Conservation (phyloP, 1,140 invertebrate genomes). For the Cotesia typhae region DNA sequence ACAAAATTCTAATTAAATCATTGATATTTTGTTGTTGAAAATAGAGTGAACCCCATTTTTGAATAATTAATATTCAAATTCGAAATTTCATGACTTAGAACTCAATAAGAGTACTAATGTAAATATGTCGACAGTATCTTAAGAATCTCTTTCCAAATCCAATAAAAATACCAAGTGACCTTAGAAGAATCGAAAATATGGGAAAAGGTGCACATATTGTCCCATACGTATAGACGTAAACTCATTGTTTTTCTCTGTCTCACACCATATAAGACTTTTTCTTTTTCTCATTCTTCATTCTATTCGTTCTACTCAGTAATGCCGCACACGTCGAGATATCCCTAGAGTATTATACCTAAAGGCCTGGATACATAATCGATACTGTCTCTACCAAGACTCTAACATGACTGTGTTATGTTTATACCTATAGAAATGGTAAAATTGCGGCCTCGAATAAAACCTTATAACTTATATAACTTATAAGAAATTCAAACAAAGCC, state of each 20-base stretch:
- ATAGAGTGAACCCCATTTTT: too few relatives aligned
- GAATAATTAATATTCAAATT: too few relatives aligned
- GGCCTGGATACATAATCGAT: slow-evolving; percentile 27
- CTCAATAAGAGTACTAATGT: too few relatives aligned
- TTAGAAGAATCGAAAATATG: slow-evolving; percentile 37
- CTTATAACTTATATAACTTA: slow-evolving; percentile 11
- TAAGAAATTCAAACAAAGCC: slow-evolving; percentile 5
- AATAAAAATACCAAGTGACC: slow-evolving; percentile 53
- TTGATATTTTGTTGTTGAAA: too few relatives aligned
- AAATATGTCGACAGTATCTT: too few relatives aligned
- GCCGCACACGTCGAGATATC: slow-evolving; percentile 3
- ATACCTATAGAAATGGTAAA: slow-evolving; percentile 10
- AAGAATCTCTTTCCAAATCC: slow-evolving; percentile 55
- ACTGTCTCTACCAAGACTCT: slow-evolving; percentile 6
- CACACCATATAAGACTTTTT: not conserved
- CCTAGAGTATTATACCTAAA: slow-evolving; percentile 19
- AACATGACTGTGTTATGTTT: not conserved
- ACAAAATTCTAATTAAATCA: too few relatives aligned
- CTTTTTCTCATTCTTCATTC: not conserved
- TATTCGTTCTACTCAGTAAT: slow-evolving; percentile 25
- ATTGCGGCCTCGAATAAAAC: not conserved
- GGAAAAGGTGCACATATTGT: not conserved
- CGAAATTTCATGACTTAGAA: too few relatives aligned
- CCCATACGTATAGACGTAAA: slow-evolving; percentile 3
- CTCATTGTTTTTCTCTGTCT: not conserved